Conservation (phyloP, 1,140 invertebrate genomes). For the Neodiprion lecontei region DNA sequence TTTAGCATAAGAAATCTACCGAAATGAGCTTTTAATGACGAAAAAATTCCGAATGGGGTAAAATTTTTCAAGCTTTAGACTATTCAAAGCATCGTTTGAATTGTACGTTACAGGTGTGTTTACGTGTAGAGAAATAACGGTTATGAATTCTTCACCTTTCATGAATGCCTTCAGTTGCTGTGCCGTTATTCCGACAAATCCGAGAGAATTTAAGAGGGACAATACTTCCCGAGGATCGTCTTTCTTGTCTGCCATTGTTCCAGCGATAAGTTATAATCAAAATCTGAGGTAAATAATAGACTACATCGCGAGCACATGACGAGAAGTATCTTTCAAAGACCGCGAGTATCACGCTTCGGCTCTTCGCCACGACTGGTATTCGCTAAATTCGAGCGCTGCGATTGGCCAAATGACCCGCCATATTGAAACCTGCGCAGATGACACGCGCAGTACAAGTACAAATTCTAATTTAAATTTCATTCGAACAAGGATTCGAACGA, state of each 20-base stretch:
- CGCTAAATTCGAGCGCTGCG: not conserved
- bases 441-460: not conserved
- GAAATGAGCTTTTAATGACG: not conserved
- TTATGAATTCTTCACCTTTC: conserved; percentile 45
- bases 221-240: conserved; percentile 55
- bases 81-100: too few relatives aligned
- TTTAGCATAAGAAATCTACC: not conserved
- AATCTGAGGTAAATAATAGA: not conserved
- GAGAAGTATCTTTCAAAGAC: too few relatives aligned
- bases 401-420: not conserved
- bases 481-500: not conserved
- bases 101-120: too few relatives aligned
- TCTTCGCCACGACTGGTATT: not conserved
- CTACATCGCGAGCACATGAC: too few relatives aligned
- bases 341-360: not conserved
- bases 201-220: conserved; percentile 53
- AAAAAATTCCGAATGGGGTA: not conserved
- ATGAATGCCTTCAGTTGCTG: conserved; percentile 56
- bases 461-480: not conserved
- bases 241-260: conserved; percentile 32
- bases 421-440: not conserved
- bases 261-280: conserved; percentile 1
- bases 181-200: conserved; percentile 55
- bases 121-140: not conserved
- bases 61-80: too few relatives aligned